These are phyloP conservation scores for Xestia c-nigrum DNA, from an alignment of 2,888 invertebrate species.

Conservation along the genomic window DNA sequence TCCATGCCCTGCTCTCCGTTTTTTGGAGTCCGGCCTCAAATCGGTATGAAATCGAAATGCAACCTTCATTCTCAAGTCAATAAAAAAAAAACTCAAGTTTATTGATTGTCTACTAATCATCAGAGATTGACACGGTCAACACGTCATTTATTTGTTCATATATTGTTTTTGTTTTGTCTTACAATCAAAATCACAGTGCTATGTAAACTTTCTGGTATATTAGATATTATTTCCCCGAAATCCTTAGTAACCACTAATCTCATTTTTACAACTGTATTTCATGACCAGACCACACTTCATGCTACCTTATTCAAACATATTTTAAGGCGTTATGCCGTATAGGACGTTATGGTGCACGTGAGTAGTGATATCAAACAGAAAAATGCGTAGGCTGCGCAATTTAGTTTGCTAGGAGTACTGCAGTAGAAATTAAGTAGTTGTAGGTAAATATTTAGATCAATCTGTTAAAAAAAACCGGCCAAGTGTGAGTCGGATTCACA, in stretches of 20 bases:
- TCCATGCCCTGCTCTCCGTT: not conserved
- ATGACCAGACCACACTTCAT: not conserved
- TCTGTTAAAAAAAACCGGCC: not conserved
- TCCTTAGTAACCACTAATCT: not conserved
- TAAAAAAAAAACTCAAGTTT: constrained; percentile 11
- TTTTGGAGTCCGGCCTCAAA: not conserved
- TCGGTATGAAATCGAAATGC: not conserved
- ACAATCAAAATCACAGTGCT: constrained; percentile 66
- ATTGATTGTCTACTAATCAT: constrained; percentile 29
- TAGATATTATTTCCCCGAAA: constrained; percentile 6
- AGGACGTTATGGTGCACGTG: not conserved
- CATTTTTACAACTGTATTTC: not conserved
- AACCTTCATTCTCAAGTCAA: constrained; percentile 26
- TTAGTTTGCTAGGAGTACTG: not conserved
- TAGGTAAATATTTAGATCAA: not conserved
- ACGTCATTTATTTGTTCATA: constrained; percentile 60
- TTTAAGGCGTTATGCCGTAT: not conserved
- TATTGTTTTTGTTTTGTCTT: constrained; percentile 64
- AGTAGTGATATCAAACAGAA: not conserved
- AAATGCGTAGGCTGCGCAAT: not conserved
- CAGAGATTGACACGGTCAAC: constrained; percentile 50
- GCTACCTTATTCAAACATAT: not conserved
- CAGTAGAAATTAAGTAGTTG: not conserved
- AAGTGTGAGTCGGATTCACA: not conserved
- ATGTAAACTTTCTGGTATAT: constrained; percentile 54